Base-by-base conservation (phyloP, 1,140 invertebrate species). In the Rhyacophila brunnea region DNA sequence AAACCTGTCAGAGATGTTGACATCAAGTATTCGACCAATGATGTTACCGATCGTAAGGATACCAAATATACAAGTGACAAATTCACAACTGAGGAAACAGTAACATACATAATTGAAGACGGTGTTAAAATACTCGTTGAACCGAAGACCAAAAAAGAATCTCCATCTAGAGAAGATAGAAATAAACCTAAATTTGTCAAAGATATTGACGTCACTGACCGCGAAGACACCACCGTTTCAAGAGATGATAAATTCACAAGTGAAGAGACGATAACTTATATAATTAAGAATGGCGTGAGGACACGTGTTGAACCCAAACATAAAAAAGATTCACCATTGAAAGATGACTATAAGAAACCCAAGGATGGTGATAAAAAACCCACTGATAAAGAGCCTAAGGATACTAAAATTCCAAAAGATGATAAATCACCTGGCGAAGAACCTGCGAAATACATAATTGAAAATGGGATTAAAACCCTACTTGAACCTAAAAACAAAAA, bases 21-120 rank as follows among this genome's bases (percentile, higher is more conserved):
- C 2, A 23, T 7, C n/a, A n/a, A 28, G 36, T 13, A 52, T 11
- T 4, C 43, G 18, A 45, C 43, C 4, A 7, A 23, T n/a, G 19
- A 13, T 48, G 9, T 34, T 13, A 54, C 28, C 9, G 28, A 54
- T 34, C 19, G 20, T 15, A 56, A 43, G 19, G 32, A 53, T 34
- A 45, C 17, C 17, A 42, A 56, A 47, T 7, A 1, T 4, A 18
- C 40, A 14, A 46, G 36, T 11, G 49, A 51, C 7, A 18, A 44
- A 10, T 2, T 19, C 6, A 7, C 19, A 20, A 40, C 46, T 13
- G 52, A 59, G 36, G 52, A 59, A 1, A 40, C 46, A 36, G 42
- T 44, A 1, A 48, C 10, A 42, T 63, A 58, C 36, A 50, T 63
- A 28, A 36, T 58, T 43, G 55, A 58, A 35, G 49, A 58, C 15